Evolutionary conservation across 2,797 vertebrate genomes (phyloP), one percentile per base, ranked within the genome.

Genomic region (Epinephelus awoara): DNA sequence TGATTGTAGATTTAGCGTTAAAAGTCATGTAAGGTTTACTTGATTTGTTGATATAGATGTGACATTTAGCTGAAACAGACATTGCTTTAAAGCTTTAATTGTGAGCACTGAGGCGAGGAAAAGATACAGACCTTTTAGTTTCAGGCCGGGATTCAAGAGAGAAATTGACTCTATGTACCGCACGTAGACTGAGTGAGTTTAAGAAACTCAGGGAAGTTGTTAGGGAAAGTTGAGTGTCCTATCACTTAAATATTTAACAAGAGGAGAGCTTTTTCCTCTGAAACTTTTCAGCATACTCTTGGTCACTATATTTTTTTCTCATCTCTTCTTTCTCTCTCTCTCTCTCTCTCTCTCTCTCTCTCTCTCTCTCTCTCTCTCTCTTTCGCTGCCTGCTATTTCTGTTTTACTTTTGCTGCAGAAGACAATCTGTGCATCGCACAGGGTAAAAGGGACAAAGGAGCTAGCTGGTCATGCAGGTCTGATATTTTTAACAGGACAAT

Each of bases 201-300:
- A 52, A 76, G 77, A 77, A 89, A 89, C 76, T 86, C 59, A 73
- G 59, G 75, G 78, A 89, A 91, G 84, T 85, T 88, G 85, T 86
- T 77, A 55, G 82, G 27, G 64, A 92, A 93, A 90, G 82, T 92
- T 90, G 88, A 79, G 84, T 90, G 92, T 91, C 88, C 83, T 91
- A 83, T 85, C 80, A 76, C 87, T 91, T 94, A 91, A 95, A 95
- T 95, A 95, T 94, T 95, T 93, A 88, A 94, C 80, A 89, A 93
- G 87, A 89, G 65, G 72, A 91, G 85, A 92, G 89, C 87, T 91
- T 92, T 94, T 89, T 70, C 34, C 84, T 87, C 72, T 89, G 69
- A 84, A 91, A 86, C 87, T 90, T 86, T 88, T 86, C 80, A 83
- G 73, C 71, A 76, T 88, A 75, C 73, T 88, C 79, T 75, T 79